Conservation (phyloP, 2,888 invertebrate species). For the Agriotes lineatus region DNA sequence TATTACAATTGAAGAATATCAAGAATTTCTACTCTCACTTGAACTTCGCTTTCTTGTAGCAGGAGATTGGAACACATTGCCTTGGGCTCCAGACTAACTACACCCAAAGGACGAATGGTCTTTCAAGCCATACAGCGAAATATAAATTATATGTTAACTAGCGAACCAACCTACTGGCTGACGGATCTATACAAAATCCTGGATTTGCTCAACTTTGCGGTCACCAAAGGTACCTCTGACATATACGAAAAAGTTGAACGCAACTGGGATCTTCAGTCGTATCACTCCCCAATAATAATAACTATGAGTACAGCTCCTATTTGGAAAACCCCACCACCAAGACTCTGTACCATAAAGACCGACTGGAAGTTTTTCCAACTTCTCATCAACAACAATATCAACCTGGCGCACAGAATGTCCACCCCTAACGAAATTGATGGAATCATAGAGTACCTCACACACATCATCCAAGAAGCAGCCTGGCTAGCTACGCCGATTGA, state of each 20-base stretch:
- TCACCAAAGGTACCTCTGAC: background rate
- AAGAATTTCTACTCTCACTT: constrained; percentile 6
- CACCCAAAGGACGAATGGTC: constrained; percentile 3
- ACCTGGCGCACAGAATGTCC: constrained; percentile 2
- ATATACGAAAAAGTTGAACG: background rate
- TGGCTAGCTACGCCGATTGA: constrained; percentile 4
- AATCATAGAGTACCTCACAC: background rate
- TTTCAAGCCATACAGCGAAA: constrained; percentile 1
- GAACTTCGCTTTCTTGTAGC: background rate
- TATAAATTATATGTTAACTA: background rate
- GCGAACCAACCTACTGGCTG: constrained; percentile 6
- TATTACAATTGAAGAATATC: background rate
- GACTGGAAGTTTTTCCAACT: background rate
- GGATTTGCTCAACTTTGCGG: background rate
- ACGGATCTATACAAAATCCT: too few species aligned
- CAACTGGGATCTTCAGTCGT: background rate
- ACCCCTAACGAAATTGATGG: constrained; percentile 11
- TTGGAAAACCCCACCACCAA: too few species aligned
- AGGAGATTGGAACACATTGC: background rate
- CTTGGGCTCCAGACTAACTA: constrained; percentile 13
- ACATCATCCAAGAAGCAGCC: background rate
- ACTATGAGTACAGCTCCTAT: too few species aligned
- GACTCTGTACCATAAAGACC: constrained; percentile 1
- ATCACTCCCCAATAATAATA: constrained; percentile 15
- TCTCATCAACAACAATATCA: background rate